phyloP scores from a whole-genome alignment of 2,888 invertebrate genomes.

The Diarsia brunnea region DNA sequence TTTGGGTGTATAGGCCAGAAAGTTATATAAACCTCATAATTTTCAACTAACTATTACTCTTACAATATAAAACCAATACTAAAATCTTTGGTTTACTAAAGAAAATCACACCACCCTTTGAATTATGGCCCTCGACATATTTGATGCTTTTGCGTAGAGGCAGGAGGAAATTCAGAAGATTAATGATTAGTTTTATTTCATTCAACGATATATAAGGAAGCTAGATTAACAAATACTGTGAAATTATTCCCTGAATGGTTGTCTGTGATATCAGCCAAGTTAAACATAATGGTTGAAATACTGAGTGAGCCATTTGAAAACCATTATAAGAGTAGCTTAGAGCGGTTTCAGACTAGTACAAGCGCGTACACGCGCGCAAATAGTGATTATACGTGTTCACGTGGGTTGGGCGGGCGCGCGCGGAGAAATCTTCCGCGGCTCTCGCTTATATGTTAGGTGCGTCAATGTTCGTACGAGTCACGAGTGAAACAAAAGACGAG shows the following conservation, averaged over 20 bases:
- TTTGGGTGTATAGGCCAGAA: conserved; percentile 40
- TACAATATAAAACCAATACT: conserved; percentile 71
- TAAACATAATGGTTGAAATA: background rate
- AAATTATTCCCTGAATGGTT: background rate
- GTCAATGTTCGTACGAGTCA: background rate
- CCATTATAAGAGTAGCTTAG: background rate
- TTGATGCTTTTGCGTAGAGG: conserved; percentile 29
- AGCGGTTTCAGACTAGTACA: background rate
- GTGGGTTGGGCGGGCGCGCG: background rate
- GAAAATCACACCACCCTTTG: conserved; percentile 70
- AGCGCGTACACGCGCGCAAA: background rate
- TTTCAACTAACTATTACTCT: conserved; percentile 52
- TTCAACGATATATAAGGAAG: conserved; percentile 1
- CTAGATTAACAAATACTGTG: background rate
- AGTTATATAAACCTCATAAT: conserved; percentile 35
- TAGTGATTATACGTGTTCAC: background rate
- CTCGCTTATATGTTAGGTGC: background rate
- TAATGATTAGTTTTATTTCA: background rate
- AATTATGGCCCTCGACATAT: conserved; percentile 64
- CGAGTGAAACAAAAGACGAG: background rate
- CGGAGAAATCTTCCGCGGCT: background rate
- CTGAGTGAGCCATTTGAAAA: background rate
- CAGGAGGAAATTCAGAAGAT: conserved; percentile 13
- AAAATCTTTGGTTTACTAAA: conserved; percentile 80
- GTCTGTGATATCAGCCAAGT: background rate